Evolutionary conservation across 2,888 invertebrate species (phyloP).

Genomic region (Rhabditoides inermis): DNA sequence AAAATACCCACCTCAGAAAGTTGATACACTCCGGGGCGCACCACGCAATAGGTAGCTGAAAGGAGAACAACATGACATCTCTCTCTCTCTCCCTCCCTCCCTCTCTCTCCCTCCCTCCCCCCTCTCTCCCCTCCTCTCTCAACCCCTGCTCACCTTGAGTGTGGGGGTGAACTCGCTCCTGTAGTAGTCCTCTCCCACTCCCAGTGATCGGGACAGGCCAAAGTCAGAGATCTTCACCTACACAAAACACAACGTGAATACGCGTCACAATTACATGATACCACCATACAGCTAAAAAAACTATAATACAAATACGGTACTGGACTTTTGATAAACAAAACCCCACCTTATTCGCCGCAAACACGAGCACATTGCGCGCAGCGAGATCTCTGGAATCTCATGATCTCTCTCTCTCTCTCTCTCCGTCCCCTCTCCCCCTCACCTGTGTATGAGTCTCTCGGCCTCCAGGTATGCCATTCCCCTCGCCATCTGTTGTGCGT

Average conservation of each 20-base stretch:
- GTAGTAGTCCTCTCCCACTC: constrained; percentile 96
- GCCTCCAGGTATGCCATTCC: constrained; percentile 95
- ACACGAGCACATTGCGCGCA: constrained; percentile 91
- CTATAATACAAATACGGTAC: background rate
- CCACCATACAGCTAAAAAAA: background rate
- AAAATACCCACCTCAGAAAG: constrained; percentile 64
- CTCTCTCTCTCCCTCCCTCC: too few species aligned
- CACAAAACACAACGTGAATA: background rate
- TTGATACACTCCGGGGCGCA: constrained; percentile 96
- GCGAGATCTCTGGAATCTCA: constrained; percentile 96
- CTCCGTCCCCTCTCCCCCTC: too few species aligned
- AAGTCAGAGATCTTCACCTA: constrained; percentile 91
- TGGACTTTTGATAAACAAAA: background rate
- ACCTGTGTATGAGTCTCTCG: constrained; percentile 88
- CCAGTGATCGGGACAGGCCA: constrained; percentile 84
- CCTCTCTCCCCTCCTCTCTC: too few species aligned
- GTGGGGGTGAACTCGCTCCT: constrained; percentile 95
- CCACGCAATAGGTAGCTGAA: constrained; percentile 97
- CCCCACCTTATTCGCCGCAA: constrained; percentile 57
- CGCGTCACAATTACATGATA: background rate
- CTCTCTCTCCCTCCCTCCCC: too few species aligned
- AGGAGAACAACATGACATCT: too few species aligned
- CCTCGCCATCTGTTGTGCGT: constrained; percentile 63
- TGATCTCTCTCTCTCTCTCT: too few species aligned
- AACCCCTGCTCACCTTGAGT: too few species aligned